Conservation (phyloP, 1,140 invertebrate genomes). For the Adoxophyes honmai region DNA sequence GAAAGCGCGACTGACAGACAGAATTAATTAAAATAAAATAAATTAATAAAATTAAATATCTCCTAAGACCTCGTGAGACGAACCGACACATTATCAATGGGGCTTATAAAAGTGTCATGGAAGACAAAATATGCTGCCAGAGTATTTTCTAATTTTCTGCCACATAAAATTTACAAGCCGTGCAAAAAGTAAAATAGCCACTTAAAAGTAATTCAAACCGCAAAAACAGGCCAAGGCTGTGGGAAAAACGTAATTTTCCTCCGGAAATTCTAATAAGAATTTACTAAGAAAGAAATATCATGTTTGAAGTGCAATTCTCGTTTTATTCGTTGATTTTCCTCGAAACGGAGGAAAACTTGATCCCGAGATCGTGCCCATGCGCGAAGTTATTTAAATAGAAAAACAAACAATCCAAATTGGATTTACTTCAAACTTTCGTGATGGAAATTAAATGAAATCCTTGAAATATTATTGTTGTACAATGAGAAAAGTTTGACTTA, state of each 20-base stretch:
- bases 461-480: constrained; percentile 36
- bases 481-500: constrained; percentile 33
- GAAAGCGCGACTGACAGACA: too few relatives aligned
- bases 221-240: too few relatives aligned
- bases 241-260: too few relatives aligned
- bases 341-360: constrained; percentile 18
- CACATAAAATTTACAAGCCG: background rate
- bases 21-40: too few relatives aligned
- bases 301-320: background rate
- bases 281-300: background rate
- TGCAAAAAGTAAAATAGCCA: background rate
- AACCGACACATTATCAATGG: too few relatives aligned
- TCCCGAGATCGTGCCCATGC: constrained; percentile 16
- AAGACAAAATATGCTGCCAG: too few relatives aligned
- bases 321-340: constrained; percentile 6
- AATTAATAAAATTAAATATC: too few relatives aligned
- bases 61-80: too few relatives aligned
- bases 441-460: constrained; percentile 23
- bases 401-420: constrained; percentile 24
- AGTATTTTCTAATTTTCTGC: too few relatives aligned
- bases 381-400: constrained; percentile 21
- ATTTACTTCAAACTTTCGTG: constrained; percentile 22
- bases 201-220: too few relatives aligned
- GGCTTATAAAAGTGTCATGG: too few relatives aligned
- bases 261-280: background rate